Conservation (phyloP, 2,113 vertebrate species). For the Leucoraja erinaceus region DNA sequence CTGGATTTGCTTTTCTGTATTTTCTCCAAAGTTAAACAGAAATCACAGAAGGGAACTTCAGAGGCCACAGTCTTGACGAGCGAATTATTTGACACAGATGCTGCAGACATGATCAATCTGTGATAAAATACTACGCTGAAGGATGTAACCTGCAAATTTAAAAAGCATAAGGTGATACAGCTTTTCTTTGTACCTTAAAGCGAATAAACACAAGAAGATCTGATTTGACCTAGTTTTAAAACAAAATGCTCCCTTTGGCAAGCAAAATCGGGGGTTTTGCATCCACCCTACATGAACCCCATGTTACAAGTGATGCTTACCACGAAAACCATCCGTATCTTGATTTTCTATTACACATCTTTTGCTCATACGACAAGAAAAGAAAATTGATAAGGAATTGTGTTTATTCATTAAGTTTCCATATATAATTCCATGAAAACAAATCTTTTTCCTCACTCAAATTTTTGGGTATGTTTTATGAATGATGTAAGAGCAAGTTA, state of each 20-base stretch:
- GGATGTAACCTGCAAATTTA: conserved; percentile 10
- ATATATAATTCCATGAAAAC: no score
- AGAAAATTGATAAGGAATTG: no score
- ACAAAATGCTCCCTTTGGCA: background rate
- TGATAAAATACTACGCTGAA: background rate
- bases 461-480: no score
- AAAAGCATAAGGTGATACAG: background rate
- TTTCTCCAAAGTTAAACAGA: conserved; percentile 80
- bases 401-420: no score
- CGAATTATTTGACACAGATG: conserved; percentile 45
- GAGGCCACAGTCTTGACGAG: conserved; percentile 65
- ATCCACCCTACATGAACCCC: no score
- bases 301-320: no score
- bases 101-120: conserved; percentile 49
- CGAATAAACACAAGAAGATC: background rate
- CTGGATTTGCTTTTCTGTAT: conserved; percentile 78
- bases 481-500: no score
- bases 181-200: background rate
- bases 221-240: background rate
- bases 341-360: no score
- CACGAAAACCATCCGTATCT: no score
- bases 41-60: conserved; percentile 78
- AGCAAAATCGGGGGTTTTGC: no score
- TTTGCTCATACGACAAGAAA: no score
- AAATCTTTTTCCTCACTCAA: no score